Base-by-base conservation (phyloP, 2,888 invertebrate genomes). In the Oscheius sp. region DNA sequence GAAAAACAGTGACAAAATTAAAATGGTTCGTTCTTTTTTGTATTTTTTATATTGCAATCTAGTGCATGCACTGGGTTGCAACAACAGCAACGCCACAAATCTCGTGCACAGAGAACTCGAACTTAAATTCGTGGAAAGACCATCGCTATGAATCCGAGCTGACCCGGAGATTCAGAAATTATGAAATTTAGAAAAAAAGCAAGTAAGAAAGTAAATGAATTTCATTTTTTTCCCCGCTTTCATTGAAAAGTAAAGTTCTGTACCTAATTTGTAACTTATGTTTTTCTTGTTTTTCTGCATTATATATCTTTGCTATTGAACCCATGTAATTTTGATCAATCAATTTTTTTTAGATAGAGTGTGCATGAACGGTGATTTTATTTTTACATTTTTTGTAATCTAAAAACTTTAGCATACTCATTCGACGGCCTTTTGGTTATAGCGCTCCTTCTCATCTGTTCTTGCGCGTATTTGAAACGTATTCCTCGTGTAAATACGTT, bases 371-470 rank as follows among this genome's bases (percentile, higher is more conserved):
- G 71, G 71, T 71, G n/a, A 67, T 63, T 45, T 24, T 14, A 38
- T 12, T 26, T 62, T 61, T 22, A 26, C n/a, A 49, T 49, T 6
- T 24, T 24, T 8, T 26, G 2, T 17, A n/a, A 49, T 45, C 17
- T 6, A 12, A n/a, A 4, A 6, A 24, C 68, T 72, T 44, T 44
- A 78, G 80, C 73, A 28, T 83, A 83, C 70, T 81, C 82, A 5
- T 87, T 88, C 80, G 88, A 88, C 80, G 88, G 88, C n/a, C 78
- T 88, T 68, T 66, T 88, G 44, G 85, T 88, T n/a, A 86, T 87
- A 69, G 84, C 86, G 26, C 80, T 88, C 17, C 77, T 88, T 57
- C 77, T 87, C 41, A 85, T 88, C 24, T 88, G 88, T 77, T 87
- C 88, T 2, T 88, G 88, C 85, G 88, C 88, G 5, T 88, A 88